Evolutionary conservation across 2,113 vertebrate genomes (phyloP), one percentile per base, ranked within the genome.

Genomic region (Heteronetta atricapilla): DNA sequence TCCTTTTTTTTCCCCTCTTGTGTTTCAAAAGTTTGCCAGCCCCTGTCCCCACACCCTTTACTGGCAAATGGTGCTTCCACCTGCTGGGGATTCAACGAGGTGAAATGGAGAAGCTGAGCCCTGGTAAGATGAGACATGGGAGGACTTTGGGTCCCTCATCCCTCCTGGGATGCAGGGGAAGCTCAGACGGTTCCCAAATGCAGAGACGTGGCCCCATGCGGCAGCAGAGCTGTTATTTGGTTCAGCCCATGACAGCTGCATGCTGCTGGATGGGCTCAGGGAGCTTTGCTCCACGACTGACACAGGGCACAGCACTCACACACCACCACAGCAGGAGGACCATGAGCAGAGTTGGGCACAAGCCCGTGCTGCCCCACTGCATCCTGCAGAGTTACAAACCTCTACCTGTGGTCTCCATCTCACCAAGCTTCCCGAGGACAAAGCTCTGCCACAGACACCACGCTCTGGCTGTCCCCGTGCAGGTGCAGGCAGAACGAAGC

Each of bases 391-490:
- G 73, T 69, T 70, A 55, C 4, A 2, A 14, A 5, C 42, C n/a
- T 8, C 20, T 12, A 3, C 12, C 34, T 3, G 0, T 6, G 50
- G 77, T 76, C 16, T 29, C 72, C 14, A 8, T 10, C 40, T 33
- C 20, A 8, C 46, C 74, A 3, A 16, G 44, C 36, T 38, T 55
- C 42, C 53, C 67, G 58, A 58, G 84, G 67, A 88, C 36, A n/a
- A 18, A 0, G 0, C 42, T 64, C 14, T 12, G 25, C 50, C n/a
- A 3, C 12, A 19, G 13, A 29, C 31, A 10, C 23, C 8, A 40
- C 16, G 13, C 20, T 15, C 33, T 60, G 21, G 19, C 36, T 36
- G 34, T 48, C 33, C 34, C 46, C 23, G 29, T 20, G 44, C 8
- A 34, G 8, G 22, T 8, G 14, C 34, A 36, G 58, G 15, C 4